Evolutionary conservation across 2,113 vertebrate species (phyloP), one percentile per base, ranked within the genome.

Genomic region (Orientallactaga bullata): DNA sequence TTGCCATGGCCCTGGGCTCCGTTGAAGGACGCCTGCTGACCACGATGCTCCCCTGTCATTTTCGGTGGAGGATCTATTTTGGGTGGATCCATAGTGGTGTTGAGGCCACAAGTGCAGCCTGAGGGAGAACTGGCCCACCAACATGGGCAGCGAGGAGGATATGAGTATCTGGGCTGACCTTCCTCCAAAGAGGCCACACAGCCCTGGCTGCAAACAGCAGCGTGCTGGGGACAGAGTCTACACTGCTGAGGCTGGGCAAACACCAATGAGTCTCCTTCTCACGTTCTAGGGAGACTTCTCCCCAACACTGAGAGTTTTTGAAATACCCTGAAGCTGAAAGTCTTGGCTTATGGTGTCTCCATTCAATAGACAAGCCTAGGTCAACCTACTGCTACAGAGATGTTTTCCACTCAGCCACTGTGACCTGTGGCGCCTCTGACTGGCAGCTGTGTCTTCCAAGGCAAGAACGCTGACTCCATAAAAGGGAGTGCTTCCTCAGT

Each of bases 11-110:
- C 97, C 94, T 80, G 78, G 96, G 93, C 94, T 97, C 92, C 91
- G 95, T 97, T 96, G 94, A 97, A 89, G n/a, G 35, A 71, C 55
- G 66, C 69, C 85, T 74, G 30, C 93, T 85, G 60, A 94, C 95
- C 95, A 95, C 32, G 83, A 74, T 17, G 87, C 55, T 91, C 63
- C 26, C 79, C 60, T 95, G 24, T 90, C 55, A 66, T 95, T 97
- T 96, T 65, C 89, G 90, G 0, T 18, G 84, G 95, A 68, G 95
- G 92, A 95, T 85, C 28, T 90, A 83, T 91, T 42, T 94, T 81
- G 89, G 79, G 47, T 8, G 89, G 89, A 85, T 55, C n/a, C 32
- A n/a, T 5, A 51, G 37, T 47, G 42, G 42, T 47, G 42, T 13
- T 32, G 16, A 63, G 61, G 83, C 78, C 39, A 90, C 71, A 69